Conservation (phyloP, 2,113 vertebrate species). For the Daphoenositta chrysoptera region DNA sequence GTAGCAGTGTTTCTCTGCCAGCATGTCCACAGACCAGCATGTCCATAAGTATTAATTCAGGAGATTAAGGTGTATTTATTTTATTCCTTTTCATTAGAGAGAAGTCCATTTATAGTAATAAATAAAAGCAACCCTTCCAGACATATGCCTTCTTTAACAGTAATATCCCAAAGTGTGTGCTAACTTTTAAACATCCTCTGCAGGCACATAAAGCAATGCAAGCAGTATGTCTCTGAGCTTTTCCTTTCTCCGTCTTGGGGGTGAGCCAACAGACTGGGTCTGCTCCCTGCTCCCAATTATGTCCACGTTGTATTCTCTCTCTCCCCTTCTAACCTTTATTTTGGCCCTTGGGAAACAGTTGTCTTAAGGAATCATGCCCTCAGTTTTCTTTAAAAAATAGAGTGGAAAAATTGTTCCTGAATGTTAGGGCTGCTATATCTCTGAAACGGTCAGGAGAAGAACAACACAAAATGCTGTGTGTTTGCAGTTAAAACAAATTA, state of each 20-base stretch:
- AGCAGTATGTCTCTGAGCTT: conserved; percentile 1
- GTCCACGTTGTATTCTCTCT: neutral
- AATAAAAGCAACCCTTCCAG: conserved; percentile 10
- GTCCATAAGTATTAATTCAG: neutral
- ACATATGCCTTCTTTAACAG: neutral
- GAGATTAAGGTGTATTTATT: neutral
- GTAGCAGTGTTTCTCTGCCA: neutral
- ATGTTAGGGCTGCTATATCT: neutral
- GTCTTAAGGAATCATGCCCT: neutral
- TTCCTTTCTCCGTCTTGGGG: neutral
- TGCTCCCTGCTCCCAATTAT: conserved; percentile 2
- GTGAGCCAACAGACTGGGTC: neutral
- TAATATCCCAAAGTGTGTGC: conserved; percentile 6
- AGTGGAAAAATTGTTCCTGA: neutral
- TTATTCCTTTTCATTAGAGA: neutral
- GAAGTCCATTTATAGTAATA: neutral
- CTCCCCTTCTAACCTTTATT: neutral
- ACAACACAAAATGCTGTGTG: neutral
- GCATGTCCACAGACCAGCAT: neutral
- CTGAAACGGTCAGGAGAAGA: neutral
- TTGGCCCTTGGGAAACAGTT: conserved; percentile 14
- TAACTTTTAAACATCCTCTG: conserved; percentile 49
- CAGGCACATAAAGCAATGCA: conserved; percentile 17
- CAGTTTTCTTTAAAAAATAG: neutral
- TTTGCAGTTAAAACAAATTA: neutral